Evolutionary conservation across 30 jellyfish, hydroid and myxozoan species (phyloP), one percentile per base, ranked within the genome.

Genomic region (Sanderia malayensis): DNA sequence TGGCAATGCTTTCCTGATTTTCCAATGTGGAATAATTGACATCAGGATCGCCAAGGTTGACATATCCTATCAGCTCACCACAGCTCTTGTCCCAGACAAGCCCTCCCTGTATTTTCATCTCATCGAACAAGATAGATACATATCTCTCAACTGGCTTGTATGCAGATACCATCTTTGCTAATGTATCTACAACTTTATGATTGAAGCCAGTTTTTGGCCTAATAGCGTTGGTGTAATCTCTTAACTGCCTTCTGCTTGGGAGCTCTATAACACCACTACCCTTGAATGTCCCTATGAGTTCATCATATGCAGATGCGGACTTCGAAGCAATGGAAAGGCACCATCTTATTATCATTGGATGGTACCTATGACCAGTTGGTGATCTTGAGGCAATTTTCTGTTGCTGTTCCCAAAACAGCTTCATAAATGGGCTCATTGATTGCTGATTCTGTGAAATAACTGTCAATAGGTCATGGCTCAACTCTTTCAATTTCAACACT

Each of bases 31-130:
- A 37, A 52, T 55, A 55, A 52, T 55, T 73, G 20, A 73, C 26
- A n/a, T 52, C 85, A 28, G 61, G 71, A 58, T 73, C 84, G 0
- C 87, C 71, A 37, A 62, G 81, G 49, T 47, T 45, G 41, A 75
- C 71, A 46, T 59, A 62, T 29, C 87, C 87, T 0, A 75, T 62
- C 2, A 75, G 81, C 17, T 75, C 81, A 1, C 87, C 82, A 59
- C 83, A 75, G 41, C 29, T 31, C 28, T 61, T 75, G 70, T 75
- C 71, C 69, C 70, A 75, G 2, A 75, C 74, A 1, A 75, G 52
- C 8, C 57, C 55, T 0, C 70, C 82, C 34, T 44, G 87, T 1
- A 62, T 34, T 32, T 75, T 60, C 81, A 75, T 75, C 33, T 60
- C 87, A 61, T 75, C 83, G 32, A 31, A 59, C 4, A 61, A 52